Base-by-base conservation (phyloP, 2,888 invertebrate genomes). In the Osmoderma eremita region DNA sequence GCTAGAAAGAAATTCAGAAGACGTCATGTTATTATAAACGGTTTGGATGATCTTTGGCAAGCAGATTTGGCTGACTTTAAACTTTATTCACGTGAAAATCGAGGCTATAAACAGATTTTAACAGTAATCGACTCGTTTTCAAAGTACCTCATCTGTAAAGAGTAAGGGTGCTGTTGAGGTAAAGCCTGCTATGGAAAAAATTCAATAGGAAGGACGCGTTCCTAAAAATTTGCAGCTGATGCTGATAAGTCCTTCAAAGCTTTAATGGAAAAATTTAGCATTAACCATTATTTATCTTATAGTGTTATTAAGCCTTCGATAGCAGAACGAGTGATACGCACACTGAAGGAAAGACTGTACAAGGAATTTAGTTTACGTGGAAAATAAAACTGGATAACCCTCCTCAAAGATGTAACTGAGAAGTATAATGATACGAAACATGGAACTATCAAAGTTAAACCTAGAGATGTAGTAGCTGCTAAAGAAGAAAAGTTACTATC, bases 21-120 rank as follows among this genome's bases (percentile, higher is more conserved):
- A 30, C 71, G 79, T 48, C 62, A 70, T 53, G 78, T 79, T 30
- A 73, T 79, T 17, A 73, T 79, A 42, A 78, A 78, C 69, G 80
- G 77, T 49, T 71, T 82, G 5, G 77, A 81, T 74, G 80, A 83
- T 70, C 73, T 81, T 13, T 81, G 79, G 81, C 83, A 83, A 76
- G 78, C 78, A n/a, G 82, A 83, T 76, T 67, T 70, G 8, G 67
- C 53, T 0, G 67, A 70, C 20, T 22, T 63, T 17, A 22, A 15
- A 36, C 39, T 24, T 8, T 49, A 50, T 75, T 54, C 78, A 10
- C 68, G 65, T 41, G 67, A 74, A 20, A 82, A 81, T 70, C 77
- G 75, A 20, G 75, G 75, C 3, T 76, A 71, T 66, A 75, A 75
- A 65, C 80, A 76, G 65, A 69, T 82, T 42, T 70, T 82, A 63